Evolutionary conservation across 2,113 vertebrate genomes (phyloP).

Genomic region (Desmodus rotundus): DNA sequence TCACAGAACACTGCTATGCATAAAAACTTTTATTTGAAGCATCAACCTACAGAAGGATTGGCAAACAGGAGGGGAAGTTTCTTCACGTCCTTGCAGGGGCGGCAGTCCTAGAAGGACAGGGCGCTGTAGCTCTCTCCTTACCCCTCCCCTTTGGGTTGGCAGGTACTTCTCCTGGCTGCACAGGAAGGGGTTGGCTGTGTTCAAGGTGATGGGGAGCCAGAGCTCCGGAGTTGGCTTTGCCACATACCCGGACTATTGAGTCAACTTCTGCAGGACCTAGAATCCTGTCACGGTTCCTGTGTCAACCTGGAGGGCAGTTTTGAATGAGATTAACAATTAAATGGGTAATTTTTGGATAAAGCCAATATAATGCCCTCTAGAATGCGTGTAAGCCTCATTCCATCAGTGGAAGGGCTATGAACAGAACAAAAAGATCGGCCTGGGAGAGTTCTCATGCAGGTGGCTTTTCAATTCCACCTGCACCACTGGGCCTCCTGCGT

Average conservation of each 20-base stretch:
- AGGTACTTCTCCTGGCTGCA: background rate
- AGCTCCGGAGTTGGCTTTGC: background rate
- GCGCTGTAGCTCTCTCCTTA: background rate
- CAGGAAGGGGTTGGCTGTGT: fast-evolving
- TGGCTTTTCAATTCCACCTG: background rate
- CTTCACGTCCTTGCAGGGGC: background rate
- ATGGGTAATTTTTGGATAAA: background rate
- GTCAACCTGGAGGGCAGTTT: background rate
- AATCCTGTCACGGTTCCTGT: background rate
- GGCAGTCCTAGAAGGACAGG: too few species aligned
- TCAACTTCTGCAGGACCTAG: background rate
- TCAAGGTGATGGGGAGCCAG: background rate
- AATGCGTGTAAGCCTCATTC: background rate
- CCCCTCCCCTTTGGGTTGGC: fast-evolving
- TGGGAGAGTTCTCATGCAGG: background rate
- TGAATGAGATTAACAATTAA: background rate
- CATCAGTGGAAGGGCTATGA: background rate
- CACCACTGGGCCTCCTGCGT: background rate
- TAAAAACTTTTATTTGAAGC: background rate
- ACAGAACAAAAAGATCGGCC: background rate
- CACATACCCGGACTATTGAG: fast-evolving
- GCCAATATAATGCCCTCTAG: background rate
- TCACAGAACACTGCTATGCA: background rate
- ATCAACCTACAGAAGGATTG: background rate
- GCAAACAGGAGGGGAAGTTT: background rate